Percentiles rank a stretch among this genome's conserved stretches.
Evolutionary conservation across 92 coral and sea anemone genomes (phyloP).

Genomic region (Palythoa grandis): DNA sequence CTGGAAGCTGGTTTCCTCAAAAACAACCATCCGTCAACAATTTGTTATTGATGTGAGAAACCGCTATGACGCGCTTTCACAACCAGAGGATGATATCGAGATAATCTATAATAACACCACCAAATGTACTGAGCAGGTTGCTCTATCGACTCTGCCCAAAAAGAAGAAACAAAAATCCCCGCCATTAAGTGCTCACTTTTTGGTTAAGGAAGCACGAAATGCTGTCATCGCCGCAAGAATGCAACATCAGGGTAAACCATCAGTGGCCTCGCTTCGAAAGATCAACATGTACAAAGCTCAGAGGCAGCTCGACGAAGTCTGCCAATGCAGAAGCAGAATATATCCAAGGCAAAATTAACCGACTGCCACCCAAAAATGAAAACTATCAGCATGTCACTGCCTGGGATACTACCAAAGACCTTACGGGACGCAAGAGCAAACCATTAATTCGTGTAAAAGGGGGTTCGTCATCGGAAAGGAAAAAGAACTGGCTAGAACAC

Average conservation of each 20-base stretch:
- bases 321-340: slow-evolving; percentile 7
- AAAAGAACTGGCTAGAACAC: slow-evolving; percentile 56
- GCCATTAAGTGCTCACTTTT: not conserved
- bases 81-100: not conserved
- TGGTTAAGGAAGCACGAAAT: slow-evolving; percentile 26
- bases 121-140: not conserved
- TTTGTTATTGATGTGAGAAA: too few species aligned
- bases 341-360: slow-evolving; percentile 45
- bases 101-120: not conserved
- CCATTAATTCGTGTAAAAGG: slow-evolving; percentile 52
- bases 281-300: not conserved
- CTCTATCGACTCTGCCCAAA: slow-evolving; percentile 3
- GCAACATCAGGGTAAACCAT: not conserved
- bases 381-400: slow-evolving; percentile 32
- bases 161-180: not conserved
- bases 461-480: slow-evolving; percentile 37
- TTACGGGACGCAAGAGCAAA: slow-evolving; percentile 43
- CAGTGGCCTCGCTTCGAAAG: slow-evolving; percentile 16
- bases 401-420: slow-evolving; percentile 40
- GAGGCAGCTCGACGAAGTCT: slow-evolving; percentile 33
- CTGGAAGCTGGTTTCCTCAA: too few species aligned
- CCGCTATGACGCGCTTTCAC: too few species aligned
- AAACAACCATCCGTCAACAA: too few species aligned
- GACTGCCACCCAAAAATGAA: not conserved
- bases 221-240: slow-evolving; percentile 4